phyloP scores from a whole-genome alignment of 2,888 invertebrate species.

The Alcis repandata region DNA sequence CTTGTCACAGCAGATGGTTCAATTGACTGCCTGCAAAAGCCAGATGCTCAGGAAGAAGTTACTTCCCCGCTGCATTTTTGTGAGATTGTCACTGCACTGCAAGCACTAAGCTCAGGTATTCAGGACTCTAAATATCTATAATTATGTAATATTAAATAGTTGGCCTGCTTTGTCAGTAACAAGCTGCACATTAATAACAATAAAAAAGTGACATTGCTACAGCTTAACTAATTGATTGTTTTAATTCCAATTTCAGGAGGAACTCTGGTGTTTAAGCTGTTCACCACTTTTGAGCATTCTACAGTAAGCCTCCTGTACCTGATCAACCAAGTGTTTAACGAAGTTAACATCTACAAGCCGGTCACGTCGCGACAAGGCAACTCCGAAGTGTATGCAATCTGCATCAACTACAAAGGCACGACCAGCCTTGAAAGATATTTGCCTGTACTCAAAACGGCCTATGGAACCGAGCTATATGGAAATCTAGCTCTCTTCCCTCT shows the following conservation, averaged over 20 bases:
- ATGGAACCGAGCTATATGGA: slow-evolving; percentile 75
- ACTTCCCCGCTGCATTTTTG: slow-evolving; percentile 94
- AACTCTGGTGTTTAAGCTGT: slow-evolving; percentile 94
- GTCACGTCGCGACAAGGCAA: slow-evolving; percentile 97
- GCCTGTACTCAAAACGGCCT: slow-evolving; percentile 71
- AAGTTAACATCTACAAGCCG: slow-evolving; percentile 94
- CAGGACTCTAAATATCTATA: not conserved
- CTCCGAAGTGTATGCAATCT: slow-evolving; percentile 96
- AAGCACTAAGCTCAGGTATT: slow-evolving; percentile 87
- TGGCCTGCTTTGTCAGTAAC: too few species aligned
- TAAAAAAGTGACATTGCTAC: too few species aligned
- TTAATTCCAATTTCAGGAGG: slow-evolving; percentile 86
- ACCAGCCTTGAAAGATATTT: slow-evolving; percentile 73
- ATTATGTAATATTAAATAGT: not conserved
- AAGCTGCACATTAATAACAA: too few species aligned
- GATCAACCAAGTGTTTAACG: slow-evolving; percentile 90
- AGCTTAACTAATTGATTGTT: not conserved
- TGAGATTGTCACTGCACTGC: slow-evolving; percentile 92
- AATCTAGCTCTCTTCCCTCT: slow-evolving; percentile 86
- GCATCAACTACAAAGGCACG: slow-evolving; percentile 87
- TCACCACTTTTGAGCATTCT: slow-evolving; percentile 95
- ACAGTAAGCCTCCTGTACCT: slow-evolving; percentile 93
- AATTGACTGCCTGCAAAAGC: slow-evolving; percentile 94
- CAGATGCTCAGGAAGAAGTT: slow-evolving; percentile 94
- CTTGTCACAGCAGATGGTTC: slow-evolving; percentile 98